phyloP scores from a whole-genome alignment of 2,113 vertebrate species.

The Lophochroa leadbeateri region DNA sequence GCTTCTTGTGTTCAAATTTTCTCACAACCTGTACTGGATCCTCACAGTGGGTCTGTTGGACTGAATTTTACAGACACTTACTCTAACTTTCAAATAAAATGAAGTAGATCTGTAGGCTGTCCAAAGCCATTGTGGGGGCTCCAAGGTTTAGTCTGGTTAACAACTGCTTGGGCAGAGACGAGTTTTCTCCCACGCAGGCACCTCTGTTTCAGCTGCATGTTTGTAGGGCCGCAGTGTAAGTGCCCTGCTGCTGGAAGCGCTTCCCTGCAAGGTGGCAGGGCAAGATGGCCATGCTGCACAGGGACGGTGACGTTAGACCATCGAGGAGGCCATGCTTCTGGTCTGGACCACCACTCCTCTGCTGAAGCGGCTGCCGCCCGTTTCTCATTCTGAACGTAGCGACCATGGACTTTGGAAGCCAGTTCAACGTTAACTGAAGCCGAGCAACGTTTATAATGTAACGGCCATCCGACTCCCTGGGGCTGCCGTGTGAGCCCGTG shows the following conservation, averaged over 20 bases:
- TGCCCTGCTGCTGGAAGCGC: accelerated
- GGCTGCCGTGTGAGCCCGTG: neutral
- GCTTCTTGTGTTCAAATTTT: neutral
- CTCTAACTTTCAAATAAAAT: neutral
- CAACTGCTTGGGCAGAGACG: accelerated
- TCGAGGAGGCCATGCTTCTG: accelerated
- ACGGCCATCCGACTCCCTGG: neutral
- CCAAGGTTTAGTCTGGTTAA: accelerated
- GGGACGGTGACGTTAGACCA: accelerated
- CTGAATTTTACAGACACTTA: accelerated
- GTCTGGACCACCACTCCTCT: accelerated
- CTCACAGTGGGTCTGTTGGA: accelerated
- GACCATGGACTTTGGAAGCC: accelerated
- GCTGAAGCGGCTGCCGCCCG: accelerated
- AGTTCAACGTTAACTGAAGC: accelerated
- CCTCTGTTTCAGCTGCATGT: accelerated
- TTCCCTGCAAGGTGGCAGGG: neutral
- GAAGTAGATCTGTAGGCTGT: accelerated
- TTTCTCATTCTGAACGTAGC: accelerated
- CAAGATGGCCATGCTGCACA: accelerated
- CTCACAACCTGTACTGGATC: neutral
- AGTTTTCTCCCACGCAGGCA: no score
- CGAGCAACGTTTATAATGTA: accelerated
- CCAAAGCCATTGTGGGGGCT: neutral
- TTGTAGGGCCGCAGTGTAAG: accelerated